Evolutionary conservation across 2,113 vertebrate species (phyloP), one percentile per base, ranked within the genome.

Genomic region (Bos javanicus): DNA sequence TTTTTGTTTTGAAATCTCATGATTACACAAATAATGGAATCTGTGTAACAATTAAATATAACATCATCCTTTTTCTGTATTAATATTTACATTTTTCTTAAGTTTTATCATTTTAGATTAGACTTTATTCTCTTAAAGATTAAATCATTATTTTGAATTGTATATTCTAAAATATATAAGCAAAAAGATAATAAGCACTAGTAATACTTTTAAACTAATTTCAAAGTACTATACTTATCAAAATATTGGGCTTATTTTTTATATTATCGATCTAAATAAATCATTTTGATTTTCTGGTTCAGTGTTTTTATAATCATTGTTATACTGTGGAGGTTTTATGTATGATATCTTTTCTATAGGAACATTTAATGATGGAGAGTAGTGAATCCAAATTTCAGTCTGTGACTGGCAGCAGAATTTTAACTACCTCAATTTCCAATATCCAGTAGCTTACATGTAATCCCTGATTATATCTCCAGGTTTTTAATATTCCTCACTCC

Each of bases 401-500:
- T 85, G 16, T 43, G 62, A 56, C 7, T 81, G 84, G 26, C 14
- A 94, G 52, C 16, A 96, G 91, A 96, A 93, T 96, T 81, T 94
- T 96, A 94, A 95, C 52, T 60, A 81, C n/a, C 56, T 93, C 39
- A 64, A 3, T 86, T 94, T 96, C 28, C 28, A 82, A 50, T 88
- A 84, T 52, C 56, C 52, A 92, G 21, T 60, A 74, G 54, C 13
- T 95, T 90, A 91, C 33, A 11, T 92, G 14, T 94, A 95, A 90
- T 92, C 33, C n/a, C 43, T 59, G 23, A 74, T 76, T 95, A 43
- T 82, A 95, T 95, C n/a, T 90, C 8, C 43, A 88, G 76, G 2
- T 88, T 81, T 91, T 97, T 91, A 96, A 90, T 97, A 95, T 96
- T 92, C 7, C 15, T 95, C 43, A 80, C 9, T 94, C 43, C 36